Evolutionary conservation across 35 echinoderm and acorn worm genomes (phyloP).

Genomic region (Anneissia japonica): DNA sequence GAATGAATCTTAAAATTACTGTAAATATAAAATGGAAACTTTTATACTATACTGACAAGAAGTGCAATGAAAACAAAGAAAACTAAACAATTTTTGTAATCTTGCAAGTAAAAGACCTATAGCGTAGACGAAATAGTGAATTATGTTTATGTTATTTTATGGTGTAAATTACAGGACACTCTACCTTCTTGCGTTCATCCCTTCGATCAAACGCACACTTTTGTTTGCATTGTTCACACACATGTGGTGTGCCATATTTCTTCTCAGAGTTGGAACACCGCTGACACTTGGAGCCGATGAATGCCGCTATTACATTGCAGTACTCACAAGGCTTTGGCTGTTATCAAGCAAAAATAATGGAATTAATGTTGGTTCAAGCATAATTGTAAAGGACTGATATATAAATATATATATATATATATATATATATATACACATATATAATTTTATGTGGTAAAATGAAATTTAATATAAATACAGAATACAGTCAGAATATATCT

Average conservation of each 20-base stretch:
- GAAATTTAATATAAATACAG: neutral
- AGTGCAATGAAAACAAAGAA: too few relatives aligned
- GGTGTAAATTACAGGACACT: too few relatives aligned
- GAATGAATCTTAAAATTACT: too few relatives aligned
- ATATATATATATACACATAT: neutral
- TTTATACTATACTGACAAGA: too few relatives aligned
- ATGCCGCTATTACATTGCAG: slow-evolving; percentile 96
- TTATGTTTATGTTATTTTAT: too few relatives aligned
- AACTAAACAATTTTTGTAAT: too few relatives aligned
- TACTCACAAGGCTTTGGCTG: slow-evolving; percentile 99
- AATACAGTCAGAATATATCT: neutral
- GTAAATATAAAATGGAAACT: too few relatives aligned
- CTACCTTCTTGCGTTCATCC: slow-evolving; percentile 95
- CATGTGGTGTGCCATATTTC: slow-evolving; percentile 94
- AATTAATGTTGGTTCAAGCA: neutral
- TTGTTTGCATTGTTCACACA: slow-evolving; percentile 98
- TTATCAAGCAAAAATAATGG: neutral
- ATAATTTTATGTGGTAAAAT: neutral
- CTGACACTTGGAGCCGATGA: slow-evolving; percentile 97
- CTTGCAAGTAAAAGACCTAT: too few relatives aligned
- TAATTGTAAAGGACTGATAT: neutral
- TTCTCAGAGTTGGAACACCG: slow-evolving; percentile 96
- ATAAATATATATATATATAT: neutral
- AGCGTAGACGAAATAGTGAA: too few relatives aligned
- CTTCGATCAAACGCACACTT: slow-evolving; percentile 98